A percentile compares a stretch with the other conserved stretches of the same genome.
phyloP scores from a whole-genome alignment of 2,888 invertebrate genomes.

The Amblyjoppa fuscipennis region DNA sequence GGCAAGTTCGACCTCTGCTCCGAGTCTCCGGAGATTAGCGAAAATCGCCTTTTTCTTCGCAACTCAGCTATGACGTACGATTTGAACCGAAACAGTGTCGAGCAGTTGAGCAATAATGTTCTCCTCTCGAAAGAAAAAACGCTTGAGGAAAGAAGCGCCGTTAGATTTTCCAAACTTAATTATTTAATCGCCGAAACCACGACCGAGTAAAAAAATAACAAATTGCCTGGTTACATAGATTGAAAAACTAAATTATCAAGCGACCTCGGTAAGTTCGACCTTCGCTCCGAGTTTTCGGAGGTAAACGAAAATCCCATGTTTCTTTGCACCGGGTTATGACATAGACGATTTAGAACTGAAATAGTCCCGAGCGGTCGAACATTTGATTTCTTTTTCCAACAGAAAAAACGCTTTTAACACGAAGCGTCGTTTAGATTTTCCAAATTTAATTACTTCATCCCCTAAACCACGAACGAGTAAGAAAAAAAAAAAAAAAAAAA shows the following conservation, averaged over 20 bases:
- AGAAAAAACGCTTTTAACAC: not conserved
- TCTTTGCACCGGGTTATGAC: too few relatives aligned
- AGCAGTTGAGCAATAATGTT: too few relatives aligned
- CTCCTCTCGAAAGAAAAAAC: too few relatives aligned
- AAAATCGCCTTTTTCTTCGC: not conserved
- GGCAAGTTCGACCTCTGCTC: conserved; percentile 28
- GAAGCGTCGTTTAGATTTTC: not conserved
- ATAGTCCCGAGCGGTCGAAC: too few relatives aligned
- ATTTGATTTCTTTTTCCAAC: too few relatives aligned
- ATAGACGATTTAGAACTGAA: too few relatives aligned
- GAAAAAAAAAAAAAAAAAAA: not conserved
- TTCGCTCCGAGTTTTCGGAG: conserved; percentile 28
- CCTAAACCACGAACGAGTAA: conserved; percentile 12
- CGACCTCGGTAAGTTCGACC: conserved; percentile 44
- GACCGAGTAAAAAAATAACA: not conserved
- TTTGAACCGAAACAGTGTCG: too few relatives aligned
- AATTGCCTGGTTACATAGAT: not conserved
- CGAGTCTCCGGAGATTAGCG: conserved; percentile 21
- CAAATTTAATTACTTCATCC: not conserved
- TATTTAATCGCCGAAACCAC: not conserved
- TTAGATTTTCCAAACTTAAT: not conserved
- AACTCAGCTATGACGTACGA: too few relatives aligned
- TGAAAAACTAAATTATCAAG: conserved; percentile 7
- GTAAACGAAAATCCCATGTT: not conserved
- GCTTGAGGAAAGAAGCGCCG: not conserved